Evolutionary conservation across 2,888 invertebrate species (phyloP).

Genomic region (Isotomurus palustris): DNA sequence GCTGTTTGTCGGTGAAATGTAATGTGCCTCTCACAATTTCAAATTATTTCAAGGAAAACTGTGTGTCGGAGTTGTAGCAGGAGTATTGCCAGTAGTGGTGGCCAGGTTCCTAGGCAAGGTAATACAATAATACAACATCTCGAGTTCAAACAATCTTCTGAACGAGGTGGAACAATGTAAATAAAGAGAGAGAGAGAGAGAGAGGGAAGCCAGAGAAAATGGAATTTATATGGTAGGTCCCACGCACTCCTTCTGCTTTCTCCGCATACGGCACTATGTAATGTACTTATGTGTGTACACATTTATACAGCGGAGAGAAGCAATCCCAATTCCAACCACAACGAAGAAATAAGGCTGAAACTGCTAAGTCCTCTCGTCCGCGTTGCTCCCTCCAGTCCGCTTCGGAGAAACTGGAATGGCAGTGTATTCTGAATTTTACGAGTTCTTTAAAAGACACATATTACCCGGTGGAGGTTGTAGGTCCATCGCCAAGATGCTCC

Average conservation of each 20-base stretch:
- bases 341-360: too few species aligned
- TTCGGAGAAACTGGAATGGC: too few species aligned
- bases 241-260: background rate
- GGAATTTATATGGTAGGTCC: background rate
- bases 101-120: too few species aligned
- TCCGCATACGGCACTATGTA: background rate
- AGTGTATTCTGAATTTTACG: constrained; percentile 11
- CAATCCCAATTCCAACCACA: too few species aligned
- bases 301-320: too few species aligned
- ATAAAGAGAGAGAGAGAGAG: constrained; percentile 3
- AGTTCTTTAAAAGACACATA: constrained; percentile 9
- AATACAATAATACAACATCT: constrained; percentile 1
- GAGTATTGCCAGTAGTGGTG: background rate
- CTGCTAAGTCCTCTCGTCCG: too few species aligned
- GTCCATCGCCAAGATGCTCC: too few species aligned
- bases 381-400: too few species aligned
- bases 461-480: too few species aligned
- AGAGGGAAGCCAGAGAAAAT: constrained; percentile 5
- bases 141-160: constrained; percentile 14
- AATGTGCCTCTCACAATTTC: background rate
- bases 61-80: background rate
- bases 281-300: background rate
- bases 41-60: background rate
- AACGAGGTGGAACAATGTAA: constrained; percentile 5
- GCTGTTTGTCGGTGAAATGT: too few species aligned